Base-by-base conservation (phyloP, 37 sponge, comb jelly and placozoan species). In the Agelas oroides region DNA sequence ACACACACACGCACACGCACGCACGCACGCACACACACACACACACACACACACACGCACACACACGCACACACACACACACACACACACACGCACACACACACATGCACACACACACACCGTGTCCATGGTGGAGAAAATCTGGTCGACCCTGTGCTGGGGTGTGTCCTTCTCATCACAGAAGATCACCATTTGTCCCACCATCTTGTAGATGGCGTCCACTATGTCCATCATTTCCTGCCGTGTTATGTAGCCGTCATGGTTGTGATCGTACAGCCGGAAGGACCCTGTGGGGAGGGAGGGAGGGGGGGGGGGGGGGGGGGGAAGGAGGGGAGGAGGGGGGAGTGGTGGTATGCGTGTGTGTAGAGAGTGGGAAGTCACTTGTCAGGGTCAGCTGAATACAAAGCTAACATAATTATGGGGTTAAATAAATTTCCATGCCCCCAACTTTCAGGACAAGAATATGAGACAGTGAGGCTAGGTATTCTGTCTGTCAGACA, bases 151-250 rank as follows among this genome's bases (percentile, higher is more conserved):
- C 60, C 95, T 91, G 62, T 81, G 88, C 55, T 91, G 86, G 1
- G 92, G 92, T 1, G 92, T 85, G 61, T 60, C 80, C 34, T 41
- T 81, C 82, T 58, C 78, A 24, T 79, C 78, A 56, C 3, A 20
- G 23, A 60, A 31, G 76, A 23, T 40, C 46, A 84, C 66, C 64
- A 84, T 40, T 21, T 23, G 52, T 8, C 85, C 77, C 80, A 90
- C 90, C 90, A 90, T 90, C 77, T 75, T 79, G 79, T 90, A 59
- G n/a, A 90, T 76, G 3, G 90, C 75, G 19, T 90, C 85, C 20
- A 90, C 65, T 13, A 84, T 39, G 11, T 41, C 56, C 30, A 35
- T 62, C 90, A 90, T 77, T 37, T 90, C 90, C 25, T 78, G 67
- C 20, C 72, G 81, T 19, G 38, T 76, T 35, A 90, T 70, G 40